Base-by-base conservation (phyloP, 2,888 invertebrate species). In the Catocala fraxini region DNA sequence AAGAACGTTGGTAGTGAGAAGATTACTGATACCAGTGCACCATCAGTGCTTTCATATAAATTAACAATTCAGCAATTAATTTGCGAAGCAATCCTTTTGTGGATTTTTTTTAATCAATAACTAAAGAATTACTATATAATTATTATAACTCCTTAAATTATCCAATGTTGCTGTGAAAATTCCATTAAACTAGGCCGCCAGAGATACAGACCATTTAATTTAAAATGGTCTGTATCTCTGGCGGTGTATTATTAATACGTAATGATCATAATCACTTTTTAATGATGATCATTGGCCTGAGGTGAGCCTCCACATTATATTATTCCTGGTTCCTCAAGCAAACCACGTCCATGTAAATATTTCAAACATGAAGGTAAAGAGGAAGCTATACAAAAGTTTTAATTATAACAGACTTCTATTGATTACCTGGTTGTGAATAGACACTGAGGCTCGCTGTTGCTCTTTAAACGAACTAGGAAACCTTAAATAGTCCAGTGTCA, bases 261-360 rank as follows among this genome's bases (percentile, higher is more conserved):
- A 81, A 86, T 81, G 79, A 83, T 78, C 78, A 75, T 82, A 71
- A 71, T 79, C 71, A 76, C 71, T 71, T 75, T 74, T 70, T 75
- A 75, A 77, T 84, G 79, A 84, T 82, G 69, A 84, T 79, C 74
- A 80, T 81, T 79, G 64, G 82, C 81, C 81, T 60, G 71, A 68
- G 77, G 83, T 81, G 71, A 68, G 63, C 71, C 63, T 75, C 76
- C 74, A 79, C 66, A 72, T 75, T 69, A 71, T 63, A 71, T 77
- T 65, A 64, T 68, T 70, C 71, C 63, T 60, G 62, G 68, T 81
- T 81, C 76, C 70, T 70, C 58, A 73, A 79, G 69, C 66, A 42
- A 55, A 60, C 43, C 54, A 51, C 33, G 56, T 57, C 58, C 47
- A 51, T 45, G 35, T 54, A 51, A 12, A 59, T 46, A 69, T 71